Evolutionary conservation across 30 jellyfish, hydroid and myxozoan species (phyloP), one percentile per base, ranked within the genome.

Genomic region (Pelagia noctiluca): DNA sequence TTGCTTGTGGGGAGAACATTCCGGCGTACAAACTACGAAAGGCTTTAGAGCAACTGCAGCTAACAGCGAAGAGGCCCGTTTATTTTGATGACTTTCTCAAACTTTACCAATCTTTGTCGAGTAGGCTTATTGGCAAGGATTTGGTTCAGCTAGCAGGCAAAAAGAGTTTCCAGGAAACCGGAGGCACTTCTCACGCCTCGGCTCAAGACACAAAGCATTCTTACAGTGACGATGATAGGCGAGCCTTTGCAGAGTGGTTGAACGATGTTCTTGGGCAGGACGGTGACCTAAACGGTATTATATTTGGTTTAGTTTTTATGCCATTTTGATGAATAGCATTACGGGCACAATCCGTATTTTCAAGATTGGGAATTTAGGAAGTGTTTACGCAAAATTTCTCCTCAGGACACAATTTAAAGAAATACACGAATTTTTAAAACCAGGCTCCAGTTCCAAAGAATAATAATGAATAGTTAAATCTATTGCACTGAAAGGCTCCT

Each of bases 151-250:
- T 47, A 10, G 36, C 72, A 38, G 31, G 31, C 18, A 80, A 80
- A 35, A 32, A 65, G 46, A 48, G 35, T 33, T 36, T 80, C 67
- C 82, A 80, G 42, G 53, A 63, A 31, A 42, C 60, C 13, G 82
- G 90, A 0, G 76, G 82, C 35, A 42, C 64, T 2, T 80, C 82
- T 2, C 60, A 38, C 29, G 81, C 31, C 1, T 70, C 97, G 10
- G 90, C 95, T 0, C 66, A 57, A 2, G 97, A 95, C 19, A 88
- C 97, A 0, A 71, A 33, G 57, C 97, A 88, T 48, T 88, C 97
- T 25, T 72, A 66, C 35, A 50, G 79, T 25, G 97, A 88, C 29
- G 77, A 62, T 25, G 97, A 88, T 38, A 80, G 19, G 18, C 33
- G 35, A 3, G 93, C 97, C 30, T 88, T 88, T 48, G 24, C 97